Evolutionary conservation across 2,797 vertebrate genomes (phyloP).

Genomic region (Pangasius krempfi): DNA sequence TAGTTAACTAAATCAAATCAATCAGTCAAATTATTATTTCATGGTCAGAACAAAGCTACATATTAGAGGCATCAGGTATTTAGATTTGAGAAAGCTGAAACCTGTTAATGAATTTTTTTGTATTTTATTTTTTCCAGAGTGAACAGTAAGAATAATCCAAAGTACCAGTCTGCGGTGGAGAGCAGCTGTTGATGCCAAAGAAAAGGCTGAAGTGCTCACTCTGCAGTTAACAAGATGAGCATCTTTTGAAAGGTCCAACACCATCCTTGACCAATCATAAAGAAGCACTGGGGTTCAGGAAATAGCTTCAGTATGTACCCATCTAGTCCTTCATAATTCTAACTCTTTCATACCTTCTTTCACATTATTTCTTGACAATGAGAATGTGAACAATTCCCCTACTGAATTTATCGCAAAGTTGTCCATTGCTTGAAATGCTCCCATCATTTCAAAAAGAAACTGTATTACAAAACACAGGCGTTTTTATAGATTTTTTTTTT

Average conservation of each 20-base stretch:
- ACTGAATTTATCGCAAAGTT: not conserved
- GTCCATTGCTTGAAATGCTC: not conserved
- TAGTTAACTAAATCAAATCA: not conserved
- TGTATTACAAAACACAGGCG: not conserved
- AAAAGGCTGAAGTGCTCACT: not conserved
- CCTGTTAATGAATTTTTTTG: not conserved
- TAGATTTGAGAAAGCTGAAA: not conserved
- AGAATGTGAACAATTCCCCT: conserved; percentile 1
- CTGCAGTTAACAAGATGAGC: not conserved
- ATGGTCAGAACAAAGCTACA: not conserved
- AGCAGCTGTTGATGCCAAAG: not conserved
- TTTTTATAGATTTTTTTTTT: conserved; percentile 33
- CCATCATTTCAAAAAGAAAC: conserved; percentile 3
- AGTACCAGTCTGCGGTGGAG: not conserved
- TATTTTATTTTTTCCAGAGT: not conserved
- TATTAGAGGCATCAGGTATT: not conserved
- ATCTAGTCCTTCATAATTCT: not conserved
- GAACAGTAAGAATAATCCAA: not conserved
- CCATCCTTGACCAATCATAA: not conserved
- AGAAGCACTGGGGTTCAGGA: not conserved
- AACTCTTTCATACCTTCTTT: not conserved
- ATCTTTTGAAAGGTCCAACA: not conserved
- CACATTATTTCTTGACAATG: not conserved
- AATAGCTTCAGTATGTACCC: not conserved
- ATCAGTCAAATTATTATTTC: not conserved